Evolutionary conservation across 2,888 invertebrate species (phyloP).

Genomic region (Notodonta ziczac): DNA sequence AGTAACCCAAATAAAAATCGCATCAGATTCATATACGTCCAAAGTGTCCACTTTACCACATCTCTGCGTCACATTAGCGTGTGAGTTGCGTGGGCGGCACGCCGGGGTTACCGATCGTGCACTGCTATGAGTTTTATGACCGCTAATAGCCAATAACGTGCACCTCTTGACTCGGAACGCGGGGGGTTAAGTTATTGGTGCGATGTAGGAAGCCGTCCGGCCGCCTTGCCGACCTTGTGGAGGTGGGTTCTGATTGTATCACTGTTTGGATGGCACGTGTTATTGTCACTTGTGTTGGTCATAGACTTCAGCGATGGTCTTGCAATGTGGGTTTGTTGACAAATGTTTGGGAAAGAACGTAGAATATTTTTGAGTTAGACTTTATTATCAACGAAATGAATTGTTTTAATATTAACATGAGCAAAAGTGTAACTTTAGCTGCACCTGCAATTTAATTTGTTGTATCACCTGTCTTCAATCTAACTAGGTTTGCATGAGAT

Average conservation of each 20-base stretch:
- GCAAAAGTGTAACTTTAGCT: not conserved
- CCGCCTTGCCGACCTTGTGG: conserved; percentile 27
- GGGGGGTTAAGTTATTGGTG: conserved; percentile 60
- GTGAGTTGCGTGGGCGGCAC: conserved; percentile 47
- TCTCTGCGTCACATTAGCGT: conserved; percentile 36
- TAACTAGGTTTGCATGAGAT: conserved; percentile 27
- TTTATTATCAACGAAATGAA: too few species aligned
- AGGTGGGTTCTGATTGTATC: conserved; percentile 18
- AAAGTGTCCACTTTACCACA: conserved; percentile 2
- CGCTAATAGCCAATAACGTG: conserved; percentile 64
- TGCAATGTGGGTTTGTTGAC: not conserved
- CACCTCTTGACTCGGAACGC: conserved; percentile 58
- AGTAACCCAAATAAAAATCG: not conserved
- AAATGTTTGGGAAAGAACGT: too few species aligned
- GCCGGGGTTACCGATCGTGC: conserved; percentile 45
- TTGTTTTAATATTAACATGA: too few species aligned
- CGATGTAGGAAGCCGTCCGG: conserved; percentile 21
- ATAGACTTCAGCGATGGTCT: not conserved
- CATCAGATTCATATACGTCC: not conserved
- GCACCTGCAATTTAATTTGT: not conserved
- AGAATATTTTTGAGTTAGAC: too few species aligned
- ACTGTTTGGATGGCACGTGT: conserved; percentile 14
- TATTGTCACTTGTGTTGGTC: conserved; percentile 8
- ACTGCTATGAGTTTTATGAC: conserved; percentile 61
- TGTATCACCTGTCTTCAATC: not conserved